Conservation (phyloP, 2,113 vertebrate species). For the Synodontis membranacea region DNA sequence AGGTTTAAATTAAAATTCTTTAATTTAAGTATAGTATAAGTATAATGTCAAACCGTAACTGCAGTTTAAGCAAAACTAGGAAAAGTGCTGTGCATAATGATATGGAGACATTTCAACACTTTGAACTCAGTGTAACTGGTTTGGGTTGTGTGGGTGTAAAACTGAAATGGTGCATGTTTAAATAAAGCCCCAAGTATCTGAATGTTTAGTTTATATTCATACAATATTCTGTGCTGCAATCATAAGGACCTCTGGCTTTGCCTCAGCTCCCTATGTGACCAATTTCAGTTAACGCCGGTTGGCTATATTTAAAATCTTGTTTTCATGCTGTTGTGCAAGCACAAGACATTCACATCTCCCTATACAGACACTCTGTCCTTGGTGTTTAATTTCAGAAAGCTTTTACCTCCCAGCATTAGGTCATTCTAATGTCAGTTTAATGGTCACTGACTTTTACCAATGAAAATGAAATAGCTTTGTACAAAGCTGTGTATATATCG, state of each 20-base stretch:
- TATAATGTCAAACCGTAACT: not conserved
- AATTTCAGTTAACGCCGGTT: not conserved
- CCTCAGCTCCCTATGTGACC: not conserved
- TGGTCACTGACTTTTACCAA: constrained; percentile 44
- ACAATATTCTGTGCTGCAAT: not conserved
- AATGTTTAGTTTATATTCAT: not conserved
- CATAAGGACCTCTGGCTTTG: not conserved
- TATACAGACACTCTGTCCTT: constrained; percentile 29
- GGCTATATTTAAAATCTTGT: constrained; percentile 7
- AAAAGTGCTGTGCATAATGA: not conserved
- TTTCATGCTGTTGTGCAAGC: not conserved
- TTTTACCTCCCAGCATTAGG: constrained; percentile 31
- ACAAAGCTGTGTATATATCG: not conserved
- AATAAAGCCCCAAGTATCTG: not conserved
- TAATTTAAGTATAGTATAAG: not conserved
- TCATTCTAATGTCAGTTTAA: constrained; percentile 59
- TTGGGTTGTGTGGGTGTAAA: not conserved
- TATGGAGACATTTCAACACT: not conserved
- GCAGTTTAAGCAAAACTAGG: not conserved
- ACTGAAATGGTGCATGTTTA: not conserved
- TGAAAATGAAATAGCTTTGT: not conserved
- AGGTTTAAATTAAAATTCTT: not conserved
- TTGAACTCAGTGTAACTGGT: not conserved
- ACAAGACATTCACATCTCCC: constrained; percentile 12
- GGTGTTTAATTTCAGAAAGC: constrained; percentile 58